Evolutionary conservation across 2,113 vertebrate genomes (phyloP), one percentile per base, ranked within the genome.

Genomic region (Rostratula benghalensis): DNA sequence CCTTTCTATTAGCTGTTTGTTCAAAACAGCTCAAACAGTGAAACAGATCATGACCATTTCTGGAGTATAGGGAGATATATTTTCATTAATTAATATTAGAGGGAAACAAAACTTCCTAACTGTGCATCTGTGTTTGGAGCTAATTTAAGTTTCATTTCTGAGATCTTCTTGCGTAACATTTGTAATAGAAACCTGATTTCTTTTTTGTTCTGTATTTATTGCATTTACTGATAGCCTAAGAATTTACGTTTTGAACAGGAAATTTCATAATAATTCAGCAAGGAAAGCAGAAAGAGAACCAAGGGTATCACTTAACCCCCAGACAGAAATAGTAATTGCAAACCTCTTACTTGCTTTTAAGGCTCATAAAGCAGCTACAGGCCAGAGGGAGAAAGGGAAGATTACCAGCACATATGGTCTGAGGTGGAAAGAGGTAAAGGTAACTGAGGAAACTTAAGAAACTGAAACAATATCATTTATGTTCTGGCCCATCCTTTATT

Each of bases 391-490:
- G 53, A 94, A 91, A 91, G 39, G 61, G 61, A 89, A 92, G 74
- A 87, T 94, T 80, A 92, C 35, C 73, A 70, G 46, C 70, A 79
- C 86, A 97, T 89, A 85, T 79, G 87, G 77, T 95, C 57, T 79
- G 77, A 85, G 65, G 45, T 65, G 87, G 53, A 79, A 48, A 92
- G 60, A 83, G 35, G 69, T 84, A 94, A 94, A 93, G 86, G 85
- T 90, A 97, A 53, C 77, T 79, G 63, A 85, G 37, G n/a, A 97
- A 94, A 80, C 7, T 65, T 71, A 82, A 95, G 87, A 78, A 94
- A 84, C 48, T 46, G 78, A 73, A 93, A 94, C 19, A 68, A 39
- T 73, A 77, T 87, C 20, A 48, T 91, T 93, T 87, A 57, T 79
- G 57, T 48, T 74, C 45, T 74, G 48, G 10, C n/a, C n/a, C 39